Percentiles rank a stretch among this genome's conserved stretches.
Conservation (phyloP, 2,888 invertebrate species). For the Eristalis arbustorum region DNA sequence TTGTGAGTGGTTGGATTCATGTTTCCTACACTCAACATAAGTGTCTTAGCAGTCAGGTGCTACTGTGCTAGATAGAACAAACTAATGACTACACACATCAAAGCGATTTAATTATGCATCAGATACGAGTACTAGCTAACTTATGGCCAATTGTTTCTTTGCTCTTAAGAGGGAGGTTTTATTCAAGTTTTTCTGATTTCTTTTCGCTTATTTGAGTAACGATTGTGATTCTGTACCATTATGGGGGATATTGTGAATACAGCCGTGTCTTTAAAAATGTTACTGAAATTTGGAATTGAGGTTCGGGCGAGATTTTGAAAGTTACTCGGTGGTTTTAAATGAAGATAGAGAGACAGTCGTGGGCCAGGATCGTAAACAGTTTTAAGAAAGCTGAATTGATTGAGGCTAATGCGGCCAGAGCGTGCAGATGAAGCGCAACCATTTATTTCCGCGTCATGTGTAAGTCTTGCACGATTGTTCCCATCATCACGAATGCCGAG, state of each 20-base stretch:
- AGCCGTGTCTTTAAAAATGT: not conserved
- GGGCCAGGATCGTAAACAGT: too few relatives aligned
- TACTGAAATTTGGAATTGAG: too few relatives aligned
- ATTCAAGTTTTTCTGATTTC: constrained; percentile 8
- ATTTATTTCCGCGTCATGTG: too few relatives aligned
- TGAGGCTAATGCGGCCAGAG: too few relatives aligned
- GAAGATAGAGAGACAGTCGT: too few relatives aligned
- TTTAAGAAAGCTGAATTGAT: too few relatives aligned
- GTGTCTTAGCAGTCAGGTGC: not conserved
- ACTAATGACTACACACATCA: not conserved
- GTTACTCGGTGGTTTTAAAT: too few relatives aligned
- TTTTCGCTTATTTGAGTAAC: not conserved
- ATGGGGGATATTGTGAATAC: not conserved
- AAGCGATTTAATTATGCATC: not conserved
- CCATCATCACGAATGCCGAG: too few relatives aligned
- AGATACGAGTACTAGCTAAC: constrained; percentile 17
- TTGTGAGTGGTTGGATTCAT: too few relatives aligned
- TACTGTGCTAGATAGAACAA: not conserved
- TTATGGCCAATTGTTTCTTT: constrained; percentile 58
- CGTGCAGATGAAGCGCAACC: too few relatives aligned
- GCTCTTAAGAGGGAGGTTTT: not conserved
- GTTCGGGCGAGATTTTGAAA: too few relatives aligned
- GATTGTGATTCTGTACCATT: not conserved
- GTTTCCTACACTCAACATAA: not conserved
- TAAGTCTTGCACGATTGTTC: too few relatives aligned